Evolutionary conservation across 2,888 invertebrate genomes (phyloP).

Genomic region (Eurytoma californica): DNA sequence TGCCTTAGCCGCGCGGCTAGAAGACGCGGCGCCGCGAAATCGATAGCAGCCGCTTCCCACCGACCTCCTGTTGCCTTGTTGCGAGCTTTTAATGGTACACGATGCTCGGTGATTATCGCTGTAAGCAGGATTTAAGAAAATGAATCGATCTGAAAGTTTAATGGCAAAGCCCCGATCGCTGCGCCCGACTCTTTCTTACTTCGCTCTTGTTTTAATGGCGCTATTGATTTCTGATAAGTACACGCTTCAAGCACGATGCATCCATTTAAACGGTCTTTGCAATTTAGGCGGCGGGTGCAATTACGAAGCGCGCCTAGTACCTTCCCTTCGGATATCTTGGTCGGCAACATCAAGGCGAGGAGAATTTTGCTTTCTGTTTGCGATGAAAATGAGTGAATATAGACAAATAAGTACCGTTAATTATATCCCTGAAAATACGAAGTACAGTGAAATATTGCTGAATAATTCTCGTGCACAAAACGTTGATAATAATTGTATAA

Average conservation of each 20-base stretch:
- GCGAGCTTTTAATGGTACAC: not conserved
- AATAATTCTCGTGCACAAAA: too few species aligned
- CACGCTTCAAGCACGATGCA: not conserved
- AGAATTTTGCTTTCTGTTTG: too few species aligned
- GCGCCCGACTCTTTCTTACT: not conserved
- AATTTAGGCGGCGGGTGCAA: not conserved
- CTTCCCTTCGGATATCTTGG: too few species aligned
- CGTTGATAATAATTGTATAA: too few species aligned
- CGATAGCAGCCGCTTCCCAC: not conserved
- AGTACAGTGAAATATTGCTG: too few species aligned
- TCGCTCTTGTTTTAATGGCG: not conserved
- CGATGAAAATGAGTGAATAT: too few species aligned
- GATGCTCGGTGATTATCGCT: constrained; percentile 10
- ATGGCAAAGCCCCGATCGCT: not conserved
- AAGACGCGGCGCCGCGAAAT: not conserved
- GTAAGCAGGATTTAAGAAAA: constrained; percentile 13
- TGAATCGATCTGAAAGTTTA: constrained; percentile 17
- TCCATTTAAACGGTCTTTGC: not conserved
- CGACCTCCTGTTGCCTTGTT: not conserved
- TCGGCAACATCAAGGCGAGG: too few species aligned
- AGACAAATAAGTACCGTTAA: too few species aligned
- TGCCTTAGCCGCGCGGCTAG: too few species aligned
- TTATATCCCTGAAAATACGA: too few species aligned
- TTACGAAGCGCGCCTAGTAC: too few species aligned
- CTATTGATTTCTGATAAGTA: not conserved